Base-by-base conservation (phyloP, 2,113 vertebrate species). In the Archilochus colubris region DNA sequence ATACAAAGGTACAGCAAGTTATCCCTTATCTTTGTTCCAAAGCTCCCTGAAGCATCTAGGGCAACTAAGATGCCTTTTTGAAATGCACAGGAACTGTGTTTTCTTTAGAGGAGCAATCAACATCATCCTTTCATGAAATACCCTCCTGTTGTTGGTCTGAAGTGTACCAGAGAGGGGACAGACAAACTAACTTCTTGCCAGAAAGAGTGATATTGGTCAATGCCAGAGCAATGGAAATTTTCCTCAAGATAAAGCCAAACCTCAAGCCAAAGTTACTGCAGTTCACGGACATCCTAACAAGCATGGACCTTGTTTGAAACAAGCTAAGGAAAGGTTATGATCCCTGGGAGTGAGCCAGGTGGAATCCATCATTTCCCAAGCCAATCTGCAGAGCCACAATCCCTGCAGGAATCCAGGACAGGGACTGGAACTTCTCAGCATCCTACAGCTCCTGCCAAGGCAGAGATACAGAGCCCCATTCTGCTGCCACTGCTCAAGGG, bases 161-260 rank as follows among this genome's bases (percentile, higher is more conserved):
- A 67, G 33, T 62, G 64, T 68, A 23, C 54, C 68, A 86, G 68
- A 61, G 40, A 78, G 54, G 64, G n/a, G 72, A 82, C 80, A 93
- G 80, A 77, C 63, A 91, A 93, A 86, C 30, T 40, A 46, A 43
- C 75, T 81, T 8, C 48, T 74, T 88, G 69, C 69, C 82, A 88
- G 44, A 81, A 27, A 17, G 16, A 83, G 10, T 31, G 76, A 78
- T 67, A 70, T 6, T 70, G 48, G 88, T 68, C 68, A 93, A 2
- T 27, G 69, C 54, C 54, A 82, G 30, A 82, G 93, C 61, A 86
- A 81, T 66, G 76, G 92, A 93, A 96, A 93, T 78, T 95, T 94
- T 94, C 55, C 69, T 95, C 55, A 87, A 89, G 79, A 90, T 81
- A 91, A 97, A 95, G 40, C 58, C 90, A 95, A 94, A 87, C 91